Base-by-base conservation (phyloP, 1,140 invertebrate genomes). In the Eriosoma lanigerum region DNA sequence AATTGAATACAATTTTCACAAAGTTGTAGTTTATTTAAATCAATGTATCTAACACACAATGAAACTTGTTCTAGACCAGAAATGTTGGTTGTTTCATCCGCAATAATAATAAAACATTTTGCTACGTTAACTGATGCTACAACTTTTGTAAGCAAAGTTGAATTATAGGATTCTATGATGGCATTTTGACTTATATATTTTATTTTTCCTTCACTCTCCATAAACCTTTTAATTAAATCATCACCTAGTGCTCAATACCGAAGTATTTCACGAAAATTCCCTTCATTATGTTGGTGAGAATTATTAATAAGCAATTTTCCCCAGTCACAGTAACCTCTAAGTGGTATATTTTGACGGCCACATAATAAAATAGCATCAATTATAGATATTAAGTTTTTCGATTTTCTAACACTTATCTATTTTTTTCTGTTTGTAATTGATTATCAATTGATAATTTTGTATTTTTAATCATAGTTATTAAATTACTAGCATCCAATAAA, bases 211-310 rank as follows among this genome's bases (percentile, higher is more conserved):
- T 26, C 58, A 60, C 24, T 15, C 29, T 60, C 10, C 29, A 60
- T 15, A 60, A 60, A 60, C 58, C 4, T 60, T 60, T 60, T 60
- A 29, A n/a, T n/a, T n/a, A n/a, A n/a, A n/a, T n/a, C n/a, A n/a
- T n/a, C n/a, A n/a, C n/a, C n/a, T n/a, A n/a, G 24, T 29, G 10
- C 24, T 60, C 13, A 24, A 60, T 29, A 29, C 26, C 58, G 10
- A 24, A 60, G 58, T 29, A 60, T 60, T 60, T 60, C 58, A 29
- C 58, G 21, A 60, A 60, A 60, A 60, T 60, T 60, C 29, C 26
- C 13, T 60, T 60, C 58, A 60, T 26, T 60, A 60, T 60, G 26
- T 26, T 26, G 8, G 24, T 60, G 13, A 60, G 3, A 60, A 29
- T 29, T 60, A 17, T 8, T 10, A 6, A 60, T 15, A 24, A 60